Percentiles rank a stretch among this genome's conserved stretches.
Conservation (phyloP, 2,797 vertebrate species). For the Phataginus tetradactyla region DNA sequence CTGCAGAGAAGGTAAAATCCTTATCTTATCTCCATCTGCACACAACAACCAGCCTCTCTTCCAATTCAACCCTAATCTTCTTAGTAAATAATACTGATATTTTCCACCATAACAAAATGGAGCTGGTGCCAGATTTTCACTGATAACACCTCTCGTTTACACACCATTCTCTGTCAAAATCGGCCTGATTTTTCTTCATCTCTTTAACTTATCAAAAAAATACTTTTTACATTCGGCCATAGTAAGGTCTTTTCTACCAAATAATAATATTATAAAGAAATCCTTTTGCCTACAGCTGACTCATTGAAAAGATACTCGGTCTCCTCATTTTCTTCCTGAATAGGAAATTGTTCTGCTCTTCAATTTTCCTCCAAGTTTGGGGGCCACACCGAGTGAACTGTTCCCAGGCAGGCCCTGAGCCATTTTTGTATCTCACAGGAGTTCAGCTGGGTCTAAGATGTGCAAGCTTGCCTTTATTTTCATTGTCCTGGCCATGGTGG, state of each 20-base stretch:
- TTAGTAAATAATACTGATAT: slow-evolving; percentile 99
- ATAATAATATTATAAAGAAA: slow-evolving; percentile 90
- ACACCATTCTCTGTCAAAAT: slow-evolving; percentile 92
- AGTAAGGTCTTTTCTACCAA: slow-evolving; percentile 87
- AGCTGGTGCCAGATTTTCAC: slow-evolving; percentile 89
- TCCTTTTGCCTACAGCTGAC: slow-evolving; percentile 85
- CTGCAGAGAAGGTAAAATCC: slow-evolving; percentile 90
- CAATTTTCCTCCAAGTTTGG: slow-evolving; percentile 82
- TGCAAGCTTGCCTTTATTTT: neutral
- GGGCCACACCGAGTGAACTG: slow-evolving; percentile 70
- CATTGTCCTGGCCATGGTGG: neutral
- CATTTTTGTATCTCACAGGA: slow-evolving; percentile 42
- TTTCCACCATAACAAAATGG: slow-evolving; percentile 94
- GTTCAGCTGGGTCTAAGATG: slow-evolving; percentile 64
- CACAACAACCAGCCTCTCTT: slow-evolving; percentile 98
- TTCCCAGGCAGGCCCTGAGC: slow-evolving; percentile 29
- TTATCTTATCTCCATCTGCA: slow-evolving; percentile 99
- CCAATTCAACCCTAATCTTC: slow-evolving; percentile 99
- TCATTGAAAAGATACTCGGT: slow-evolving; percentile 83
- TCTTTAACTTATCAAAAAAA: slow-evolving; percentile 91
- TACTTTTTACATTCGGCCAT: slow-evolving; percentile 88
- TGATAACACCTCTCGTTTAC: slow-evolving; percentile 94
- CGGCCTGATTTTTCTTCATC: slow-evolving; percentile 90
- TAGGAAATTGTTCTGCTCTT: slow-evolving; percentile 81
- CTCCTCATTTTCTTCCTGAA: slow-evolving; percentile 77